Conservation (phyloP, 2,797 vertebrate species). For the Smutsia temminckii region DNA sequence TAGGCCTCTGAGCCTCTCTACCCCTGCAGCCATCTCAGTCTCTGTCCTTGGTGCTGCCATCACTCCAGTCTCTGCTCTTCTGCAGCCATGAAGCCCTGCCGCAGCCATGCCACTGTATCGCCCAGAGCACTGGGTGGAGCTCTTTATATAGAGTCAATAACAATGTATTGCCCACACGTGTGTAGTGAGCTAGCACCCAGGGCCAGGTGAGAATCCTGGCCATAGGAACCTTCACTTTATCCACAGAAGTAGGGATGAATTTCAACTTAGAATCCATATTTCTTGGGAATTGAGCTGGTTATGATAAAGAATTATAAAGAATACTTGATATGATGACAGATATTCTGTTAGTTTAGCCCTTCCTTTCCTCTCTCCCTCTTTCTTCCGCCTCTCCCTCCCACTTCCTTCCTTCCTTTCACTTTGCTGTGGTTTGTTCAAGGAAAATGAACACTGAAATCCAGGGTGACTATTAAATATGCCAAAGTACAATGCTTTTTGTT, state of each 20-base stretch:
- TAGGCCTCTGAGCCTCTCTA: too few species aligned
- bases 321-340: neutral
- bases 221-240: too few species aligned
- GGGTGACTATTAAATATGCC: neutral
- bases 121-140: too few species aligned
- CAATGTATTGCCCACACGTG: too few species aligned
- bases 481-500: neutral
- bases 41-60: too few species aligned
- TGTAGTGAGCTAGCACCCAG: too few species aligned
- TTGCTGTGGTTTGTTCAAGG: neutral
- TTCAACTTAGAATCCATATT: neutral
- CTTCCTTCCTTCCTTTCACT: neutral
- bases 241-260: neutral
- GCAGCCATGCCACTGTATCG: too few species aligned
- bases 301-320: neutral
- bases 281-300: neutral
- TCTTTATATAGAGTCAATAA: too few species aligned
- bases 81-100: too few species aligned
- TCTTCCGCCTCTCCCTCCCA: neutral
- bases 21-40: too few species aligned
- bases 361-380: neutral
- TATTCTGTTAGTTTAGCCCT: neutral
- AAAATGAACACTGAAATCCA: neutral
- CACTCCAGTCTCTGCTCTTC: too few species aligned
- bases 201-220: too few species aligned